These are phyloP conservation scores for Hyposmocoma kahamanoa DNA, from an alignment of 1,140 invertebrate genomes.

Conservation along the genomic window DNA sequence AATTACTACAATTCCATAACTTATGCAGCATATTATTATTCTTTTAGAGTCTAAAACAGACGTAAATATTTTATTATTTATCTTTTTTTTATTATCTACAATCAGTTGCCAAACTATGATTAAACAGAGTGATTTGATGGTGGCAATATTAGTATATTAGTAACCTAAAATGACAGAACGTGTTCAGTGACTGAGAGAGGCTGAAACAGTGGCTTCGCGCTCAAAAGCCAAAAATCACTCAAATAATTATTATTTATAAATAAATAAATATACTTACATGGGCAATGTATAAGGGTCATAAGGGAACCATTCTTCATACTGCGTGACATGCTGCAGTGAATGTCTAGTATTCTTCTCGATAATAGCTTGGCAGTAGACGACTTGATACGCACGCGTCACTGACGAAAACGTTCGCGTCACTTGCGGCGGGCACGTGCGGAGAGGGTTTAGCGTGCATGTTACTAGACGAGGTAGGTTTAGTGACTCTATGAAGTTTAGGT, in stretches of 20 bases:
- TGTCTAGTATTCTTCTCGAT: constrained; percentile 89
- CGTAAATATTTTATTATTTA: too few species aligned
- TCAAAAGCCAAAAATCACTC: too few species aligned
- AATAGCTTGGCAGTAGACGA: constrained; percentile 93
- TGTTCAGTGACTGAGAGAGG: too few species aligned
- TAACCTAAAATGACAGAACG: neutral
- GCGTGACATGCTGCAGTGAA: constrained; percentile 59
- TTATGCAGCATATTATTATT: too few species aligned
- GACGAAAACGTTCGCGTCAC: constrained; percentile 90
- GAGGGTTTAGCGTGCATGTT: constrained; percentile 88
- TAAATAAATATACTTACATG: constrained; percentile 46
- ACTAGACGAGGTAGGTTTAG: constrained; percentile 90
- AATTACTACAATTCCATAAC: too few species aligned
- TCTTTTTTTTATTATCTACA: too few species aligned
- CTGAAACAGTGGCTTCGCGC: too few species aligned
- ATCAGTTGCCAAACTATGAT: too few species aligned
- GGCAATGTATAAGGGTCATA: constrained; percentile 66
- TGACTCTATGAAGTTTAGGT: constrained; percentile 83
- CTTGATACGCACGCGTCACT: constrained; percentile 88
- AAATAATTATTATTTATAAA: too few species aligned
- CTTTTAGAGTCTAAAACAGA: too few species aligned
- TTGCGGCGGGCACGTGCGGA: constrained; percentile 83
- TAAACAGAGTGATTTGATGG: neutral
- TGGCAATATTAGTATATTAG: neutral
- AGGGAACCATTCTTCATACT: constrained; percentile 67